phyloP scores from a whole-genome alignment of 1,140 invertebrate species.

The Dendroctonus ponderosae region DNA sequence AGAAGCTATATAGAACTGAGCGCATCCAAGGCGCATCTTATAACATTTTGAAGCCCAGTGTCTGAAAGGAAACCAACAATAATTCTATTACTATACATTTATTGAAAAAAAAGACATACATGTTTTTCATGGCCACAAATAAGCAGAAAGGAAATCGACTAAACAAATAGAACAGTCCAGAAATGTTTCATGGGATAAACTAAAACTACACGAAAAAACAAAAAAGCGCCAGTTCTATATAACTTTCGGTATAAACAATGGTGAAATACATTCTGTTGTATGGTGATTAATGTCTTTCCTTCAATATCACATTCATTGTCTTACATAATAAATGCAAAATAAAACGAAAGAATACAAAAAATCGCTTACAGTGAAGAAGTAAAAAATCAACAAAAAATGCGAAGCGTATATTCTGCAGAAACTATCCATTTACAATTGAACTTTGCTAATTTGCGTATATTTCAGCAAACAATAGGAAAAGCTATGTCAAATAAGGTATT shows the following conservation, averaged over 20 bases:
- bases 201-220: constrained; percentile 20
- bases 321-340: constrained; percentile 23
- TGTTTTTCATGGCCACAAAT: not conserved
- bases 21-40: constrained; percentile 18
- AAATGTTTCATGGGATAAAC: constrained; percentile 3
- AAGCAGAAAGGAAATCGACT: constrained; percentile 12
- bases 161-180: constrained; percentile 12
- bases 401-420: too few relatives aligned
- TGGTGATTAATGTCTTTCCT: constrained; percentile 6
- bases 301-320: constrained; percentile 35
- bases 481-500: too few relatives aligned
- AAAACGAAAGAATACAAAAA: constrained; percentile 8
- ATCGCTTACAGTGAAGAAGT: too few relatives aligned
- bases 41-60: constrained; percentile 50
- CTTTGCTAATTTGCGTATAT: too few relatives aligned
- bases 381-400: too few relatives aligned
- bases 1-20: constrained; percentile 52
- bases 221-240: constrained; percentile 50
- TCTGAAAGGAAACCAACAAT: constrained; percentile 41
- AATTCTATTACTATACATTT: constrained; percentile 20
- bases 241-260: constrained; percentile 40
- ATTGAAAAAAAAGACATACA: constrained; percentile 22
- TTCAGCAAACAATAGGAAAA: too few relatives aligned
- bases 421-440: too few relatives aligned
- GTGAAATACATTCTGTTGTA: constrained; percentile 18